A percentile compares a stretch with the other conserved stretches of the same genome.
These are phyloP conservation scores for Drymodes brunneopygia DNA, from an alignment of 2,113 vertebrate genomes.

Conservation along the genomic window DNA sequence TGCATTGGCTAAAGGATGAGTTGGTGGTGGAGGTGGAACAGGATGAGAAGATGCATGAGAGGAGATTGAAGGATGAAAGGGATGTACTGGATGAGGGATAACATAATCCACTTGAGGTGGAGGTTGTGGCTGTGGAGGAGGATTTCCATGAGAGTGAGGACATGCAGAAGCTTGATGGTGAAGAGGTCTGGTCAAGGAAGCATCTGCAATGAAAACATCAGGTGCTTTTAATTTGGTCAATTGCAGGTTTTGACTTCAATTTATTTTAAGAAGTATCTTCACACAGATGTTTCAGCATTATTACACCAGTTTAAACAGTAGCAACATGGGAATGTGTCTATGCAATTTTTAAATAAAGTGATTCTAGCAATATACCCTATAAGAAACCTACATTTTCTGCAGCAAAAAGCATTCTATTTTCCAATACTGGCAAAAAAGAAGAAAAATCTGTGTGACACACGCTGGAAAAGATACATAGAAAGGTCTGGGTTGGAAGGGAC, in stretches of 20 bases:
- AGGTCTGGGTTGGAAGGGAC: neutral
- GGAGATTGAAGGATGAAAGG: conserved; percentile 88
- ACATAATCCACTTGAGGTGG: conserved; percentile 91
- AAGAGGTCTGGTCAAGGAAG: conserved; percentile 87
- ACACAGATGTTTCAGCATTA: neutral
- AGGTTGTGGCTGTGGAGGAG: conserved; percentile 87
- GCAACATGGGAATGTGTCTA: neutral
- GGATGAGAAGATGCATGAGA: conserved; percentile 86
- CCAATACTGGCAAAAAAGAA: neutral
- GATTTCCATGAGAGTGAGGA: conserved; percentile 92
- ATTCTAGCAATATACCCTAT: neutral
- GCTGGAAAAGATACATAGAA: neutral
- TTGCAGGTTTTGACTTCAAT: neutral
- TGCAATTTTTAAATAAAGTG: neutral
- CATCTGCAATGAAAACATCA: conserved; percentile 76
- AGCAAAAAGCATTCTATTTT: neutral
- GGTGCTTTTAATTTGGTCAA: neutral
- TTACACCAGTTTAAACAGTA: neutral
- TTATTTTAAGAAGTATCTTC: neutral
- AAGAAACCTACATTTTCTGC: neutral
- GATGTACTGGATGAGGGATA: conserved; percentile 90
- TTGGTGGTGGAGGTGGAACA: conserved; percentile 82
- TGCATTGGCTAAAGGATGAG: conserved; percentile 84
- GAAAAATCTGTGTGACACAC: neutral
- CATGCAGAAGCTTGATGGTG: conserved; percentile 92